Evolutionary conservation across 2,888 invertebrate genomes (phyloP), one percentile per base, ranked within the genome.

Genomic region (Subacronicta megacephala): DNA sequence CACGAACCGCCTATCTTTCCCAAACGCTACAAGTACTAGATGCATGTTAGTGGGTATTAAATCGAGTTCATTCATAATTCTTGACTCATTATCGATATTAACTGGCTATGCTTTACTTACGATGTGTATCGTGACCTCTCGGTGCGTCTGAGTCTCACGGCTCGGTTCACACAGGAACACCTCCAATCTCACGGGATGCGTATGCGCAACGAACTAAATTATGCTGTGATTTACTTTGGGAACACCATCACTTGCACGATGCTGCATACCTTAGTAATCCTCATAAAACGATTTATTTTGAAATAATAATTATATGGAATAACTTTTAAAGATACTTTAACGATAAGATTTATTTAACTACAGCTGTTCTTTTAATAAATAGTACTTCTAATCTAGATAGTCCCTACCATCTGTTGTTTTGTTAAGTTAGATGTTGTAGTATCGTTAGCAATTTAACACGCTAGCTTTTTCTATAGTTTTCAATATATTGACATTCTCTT

Each of bases 111-210:
- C 62, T 62, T 54, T 53, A 66, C 52, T 68, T 58, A 74, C 67
- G 64, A 72, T 59, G 62, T 56, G 53, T 62, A 65, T 62, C 77
- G 75, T 77, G 81, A 80, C 78, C 77, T 67, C 72, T 60, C 44
- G 52, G 60, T 70, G 72, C 72, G 67, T 70, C 75, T 45, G 57
- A 42, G 53, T 81, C 85, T 71, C 83, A 84, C 83, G 80, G 72
- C 66, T 57, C 62, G 72, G 72, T 84, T 85, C 84, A 81, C 82
- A 81, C 75, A 82, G 68, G 78, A 82, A 82, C 78, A 62, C 76
- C 66, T 63, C 62, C 58, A 60, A 74, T 84, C 81, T 75, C 83
- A 82, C 82, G 82, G 71, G 54, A 18, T 49, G 47, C 41, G 60
- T 43, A 41, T 26, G 55, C 47, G 70, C 69, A 52, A 62, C 63